Base-by-base conservation (phyloP, 53 echinoderm and acorn worm species). In the Apostichopus leukothele region DNA sequence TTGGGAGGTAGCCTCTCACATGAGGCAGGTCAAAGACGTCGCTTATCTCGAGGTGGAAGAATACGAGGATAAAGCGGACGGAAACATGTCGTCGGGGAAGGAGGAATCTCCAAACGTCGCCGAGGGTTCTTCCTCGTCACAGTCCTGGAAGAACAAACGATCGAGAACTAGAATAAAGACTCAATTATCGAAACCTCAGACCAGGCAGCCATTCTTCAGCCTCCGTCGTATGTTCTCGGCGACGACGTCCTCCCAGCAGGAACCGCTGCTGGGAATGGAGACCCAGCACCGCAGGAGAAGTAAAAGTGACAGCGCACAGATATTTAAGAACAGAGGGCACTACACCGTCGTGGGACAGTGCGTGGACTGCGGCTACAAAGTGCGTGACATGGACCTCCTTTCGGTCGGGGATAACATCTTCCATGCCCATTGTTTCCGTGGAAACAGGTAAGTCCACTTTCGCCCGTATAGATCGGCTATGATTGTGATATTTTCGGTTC, bases 401-500 rank as follows among this genome's bases (percentile, higher is more conserved):
- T 75, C 74, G 7, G 88, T 87, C 22, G 54, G 88, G 55, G 88
- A 75, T 16, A 87, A 87, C 22, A 54, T 87, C 51, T 87, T 87
- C 59, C 88, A 87, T 87, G 88, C 88, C 6, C 53, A 75, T 75
- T 87, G 88, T 59, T 87, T 87, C 88, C 88, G 88, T 54, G 88
- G 88, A 54, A 87, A 87, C 75, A 74, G 88, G 88, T 87, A 75
- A 75, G 88, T 87, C 39, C 3, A 3, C 39, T 39, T 39, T 39
- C 1, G 39, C 39, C 39, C 3, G 39, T 39, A 3, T 39, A 39
- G 39, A 39, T 39, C 39, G 3, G 39, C 39, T 39, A 39, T 3
- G 3, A 39, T 39, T 39, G 39, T 39, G 39, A 39, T 39, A 39
- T 39, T 39, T 39, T 39, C 39, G 0, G 39, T 39, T 39, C 39